These are phyloP conservation scores for Empidonax traillii DNA, from an alignment of 2,113 vertebrate species.

Conservation along the genomic window DNA sequence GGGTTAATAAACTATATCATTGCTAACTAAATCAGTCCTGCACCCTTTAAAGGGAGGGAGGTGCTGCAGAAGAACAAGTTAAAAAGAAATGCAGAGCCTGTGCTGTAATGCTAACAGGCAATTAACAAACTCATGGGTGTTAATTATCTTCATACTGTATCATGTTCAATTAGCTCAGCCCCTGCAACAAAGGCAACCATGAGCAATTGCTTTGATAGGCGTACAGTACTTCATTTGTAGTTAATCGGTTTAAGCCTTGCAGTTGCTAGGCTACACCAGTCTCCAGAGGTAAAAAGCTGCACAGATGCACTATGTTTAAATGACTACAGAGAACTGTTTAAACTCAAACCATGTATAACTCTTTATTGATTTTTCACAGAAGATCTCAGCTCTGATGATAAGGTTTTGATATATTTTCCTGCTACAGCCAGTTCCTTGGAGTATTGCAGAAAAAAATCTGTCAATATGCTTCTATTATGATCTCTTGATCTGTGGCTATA, in stretches of 20 bases:
- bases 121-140: conserved; percentile 91
- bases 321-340: conserved; percentile 98
- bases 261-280: conserved; percentile 88
- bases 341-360: conserved; percentile 99
- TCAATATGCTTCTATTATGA: conserved; percentile 99
- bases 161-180: conserved; percentile 89
- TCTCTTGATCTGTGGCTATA: conserved; percentile 99
- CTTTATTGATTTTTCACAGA: conserved; percentile 99
- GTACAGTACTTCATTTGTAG: conserved; percentile 90
- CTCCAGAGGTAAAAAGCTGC: conserved; percentile 85
- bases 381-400: conserved; percentile 98
- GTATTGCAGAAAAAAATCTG: conserved; percentile 91
- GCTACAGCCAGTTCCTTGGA: conserved; percentile 89
- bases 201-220: conserved; percentile 90
- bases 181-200: conserved; percentile 85
- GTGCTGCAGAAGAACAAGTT: conserved; percentile 73
- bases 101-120: conserved; percentile 88
- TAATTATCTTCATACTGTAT: conserved; percentile 89
- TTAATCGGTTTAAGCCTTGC: conserved; percentile 89
- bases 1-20: conserved; percentile 75
- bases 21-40: conserved; percentile 66
- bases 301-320: conserved; percentile 95
- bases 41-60: conserved; percentile 67
- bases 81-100: conserved; percentile 75
- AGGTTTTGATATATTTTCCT: conserved; percentile 99